Percentiles rank a stretch among this genome's conserved stretches.
phyloP scores from a whole-genome alignment of 2,888 invertebrate genomes.

The Glaucopsyche alexis region DNA sequence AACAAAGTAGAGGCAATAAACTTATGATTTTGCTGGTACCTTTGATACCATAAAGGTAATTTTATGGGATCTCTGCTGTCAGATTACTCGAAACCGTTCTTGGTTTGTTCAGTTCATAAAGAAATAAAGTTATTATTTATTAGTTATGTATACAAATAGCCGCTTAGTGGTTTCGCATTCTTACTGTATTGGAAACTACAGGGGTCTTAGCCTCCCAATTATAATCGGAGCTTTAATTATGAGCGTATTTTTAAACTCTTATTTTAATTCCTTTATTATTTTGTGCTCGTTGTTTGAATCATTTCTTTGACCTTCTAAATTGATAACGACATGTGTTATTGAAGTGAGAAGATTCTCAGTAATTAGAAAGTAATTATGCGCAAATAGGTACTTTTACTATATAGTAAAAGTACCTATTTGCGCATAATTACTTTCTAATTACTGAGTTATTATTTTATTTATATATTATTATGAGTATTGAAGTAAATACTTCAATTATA shows the following conservation, averaged over 20 bases:
- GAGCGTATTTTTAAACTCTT: background rate
- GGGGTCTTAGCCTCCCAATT: background rate
- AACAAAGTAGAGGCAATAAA: background rate
- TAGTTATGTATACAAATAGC: background rate
- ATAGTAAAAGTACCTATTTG: too few species aligned
- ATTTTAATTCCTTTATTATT: background rate
- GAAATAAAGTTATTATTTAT: slow-evolving; percentile 20
- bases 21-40: background rate
- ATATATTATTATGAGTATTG: too few species aligned
- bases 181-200: background rate
- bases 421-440: too few species aligned
- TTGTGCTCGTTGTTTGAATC: background rate
- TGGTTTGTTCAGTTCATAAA: background rate
- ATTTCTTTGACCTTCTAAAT: background rate
- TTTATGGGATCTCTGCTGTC: background rate
- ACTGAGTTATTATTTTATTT: too few species aligned
- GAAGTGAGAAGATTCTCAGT: too few species aligned
- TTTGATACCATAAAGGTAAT: background rate
- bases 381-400: too few species aligned
- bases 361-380: too few species aligned
- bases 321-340: too few species aligned
- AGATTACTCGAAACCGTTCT: background rate
- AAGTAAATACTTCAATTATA: background rate
- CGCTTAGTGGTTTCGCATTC: background rate
- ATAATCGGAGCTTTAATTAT: background rate